Evolutionary conservation across 1,140 invertebrate genomes (phyloP).

Genomic region (Drosophila willistoni): DNA sequence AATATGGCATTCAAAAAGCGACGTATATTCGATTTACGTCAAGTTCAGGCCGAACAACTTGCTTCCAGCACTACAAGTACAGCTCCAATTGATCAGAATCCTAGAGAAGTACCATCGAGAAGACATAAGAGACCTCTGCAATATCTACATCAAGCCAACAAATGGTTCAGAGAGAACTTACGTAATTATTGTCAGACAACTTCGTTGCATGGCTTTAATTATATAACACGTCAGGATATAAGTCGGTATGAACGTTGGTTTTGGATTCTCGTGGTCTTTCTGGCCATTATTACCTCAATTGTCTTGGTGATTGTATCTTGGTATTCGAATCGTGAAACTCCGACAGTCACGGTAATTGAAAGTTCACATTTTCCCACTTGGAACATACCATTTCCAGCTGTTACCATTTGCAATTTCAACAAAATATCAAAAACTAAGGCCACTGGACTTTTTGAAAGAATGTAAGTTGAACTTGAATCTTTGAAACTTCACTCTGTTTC

Average conservation of each 20-base stretch:
- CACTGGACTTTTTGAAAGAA: slow-evolving; percentile 75
- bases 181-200: slow-evolving; percentile 83
- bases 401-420: slow-evolving; percentile 86
- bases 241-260: slow-evolving; percentile 68
- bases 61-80: background rate
- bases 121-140: background rate
- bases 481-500: background rate
- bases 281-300: slow-evolving; percentile 82
- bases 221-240: slow-evolving; percentile 70
- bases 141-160: slow-evolving; percentile 30
- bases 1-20: slow-evolving; percentile 69
- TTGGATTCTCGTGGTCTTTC: slow-evolving; percentile 83
- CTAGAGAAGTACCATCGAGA: background rate
- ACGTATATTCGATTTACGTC: slow-evolving; percentile 62
- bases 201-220: slow-evolving; percentile 81
- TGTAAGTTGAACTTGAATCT: slow-evolving; percentile 47
- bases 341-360: slow-evolving; percentile 86
- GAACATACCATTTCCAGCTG: slow-evolving; percentile 88
- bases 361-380: slow-evolving; percentile 88
- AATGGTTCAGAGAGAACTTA: slow-evolving; percentile 72
- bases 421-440: slow-evolving; percentile 81
- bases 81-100: slow-evolving; percentile 13
- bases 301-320: slow-evolving; percentile 83
- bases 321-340: slow-evolving; percentile 83
- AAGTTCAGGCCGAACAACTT: slow-evolving; percentile 56